A percentile compares a stretch with the other conserved stretches of the same genome.
Evolutionary conservation across 2,113 vertebrate species (phyloP).

Genomic region (Poeciliopsis retropinna): DNA sequence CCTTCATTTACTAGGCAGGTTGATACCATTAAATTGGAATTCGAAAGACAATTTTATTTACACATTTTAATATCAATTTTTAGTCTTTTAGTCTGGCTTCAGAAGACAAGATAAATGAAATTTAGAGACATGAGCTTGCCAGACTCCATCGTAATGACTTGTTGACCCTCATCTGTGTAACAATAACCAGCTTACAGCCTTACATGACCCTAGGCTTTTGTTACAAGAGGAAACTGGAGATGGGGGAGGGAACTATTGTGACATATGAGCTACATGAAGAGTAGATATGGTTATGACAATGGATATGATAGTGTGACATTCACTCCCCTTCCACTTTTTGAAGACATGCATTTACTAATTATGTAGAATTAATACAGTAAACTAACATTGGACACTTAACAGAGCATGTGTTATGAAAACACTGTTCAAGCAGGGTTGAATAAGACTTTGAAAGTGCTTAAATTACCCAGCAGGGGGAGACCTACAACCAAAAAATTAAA

Average conservation of each 20-base stretch:
- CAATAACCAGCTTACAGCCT: slow-evolving; percentile 31
- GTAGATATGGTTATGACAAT: slow-evolving; percentile 56
- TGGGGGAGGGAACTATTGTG: slow-evolving; percentile 39
- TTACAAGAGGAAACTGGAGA: slow-evolving; percentile 63
- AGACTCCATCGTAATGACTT: slow-evolving; percentile 34
- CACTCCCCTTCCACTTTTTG: slow-evolving; percentile 15
- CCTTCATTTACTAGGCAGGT: background rate
- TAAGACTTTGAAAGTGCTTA: background rate
- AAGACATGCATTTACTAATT: slow-evolving; percentile 18
- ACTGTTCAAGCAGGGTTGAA: background rate
- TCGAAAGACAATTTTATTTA: slow-evolving; percentile 14
- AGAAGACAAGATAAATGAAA: slow-evolving; percentile 1
- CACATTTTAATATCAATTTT: slow-evolving; percentile 18
- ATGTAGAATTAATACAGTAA: slow-evolving; percentile 16
- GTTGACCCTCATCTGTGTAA: slow-evolving; percentile 29
- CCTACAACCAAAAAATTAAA: background rate
- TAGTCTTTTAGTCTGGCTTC: background rate
- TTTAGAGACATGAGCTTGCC: slow-evolving; percentile 13
- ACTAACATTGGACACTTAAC: slow-evolving; percentile 19
- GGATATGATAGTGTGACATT: slow-evolving; percentile 44
- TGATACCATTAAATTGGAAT: slow-evolving; percentile 2
- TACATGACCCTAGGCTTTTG: slow-evolving; percentile 46
- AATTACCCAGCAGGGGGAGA: slow-evolving; percentile 59
- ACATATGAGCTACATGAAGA: slow-evolving; percentile 54
- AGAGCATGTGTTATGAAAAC: slow-evolving; percentile 4